Conservation (phyloP, 2,888 invertebrate genomes). For the Eupithecia dodoneata region DNA sequence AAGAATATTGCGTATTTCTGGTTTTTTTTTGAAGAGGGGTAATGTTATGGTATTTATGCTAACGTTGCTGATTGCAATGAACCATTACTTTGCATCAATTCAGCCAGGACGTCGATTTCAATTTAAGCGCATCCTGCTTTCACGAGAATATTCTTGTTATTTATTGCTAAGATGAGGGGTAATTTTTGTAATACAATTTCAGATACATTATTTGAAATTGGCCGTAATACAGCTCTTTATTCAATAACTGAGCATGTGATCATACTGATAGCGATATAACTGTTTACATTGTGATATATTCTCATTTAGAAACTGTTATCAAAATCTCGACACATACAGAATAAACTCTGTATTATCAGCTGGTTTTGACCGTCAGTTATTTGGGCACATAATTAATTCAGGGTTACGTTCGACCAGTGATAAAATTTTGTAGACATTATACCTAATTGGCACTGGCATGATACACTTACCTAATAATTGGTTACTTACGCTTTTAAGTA, state of each 20-base stretch:
- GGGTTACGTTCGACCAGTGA: background rate
- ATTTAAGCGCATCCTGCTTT: conserved; percentile 81
- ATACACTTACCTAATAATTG: background rate
- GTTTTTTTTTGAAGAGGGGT: background rate
- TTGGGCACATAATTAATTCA: background rate
- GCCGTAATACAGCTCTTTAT: conserved; percentile 25
- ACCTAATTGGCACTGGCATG: background rate
- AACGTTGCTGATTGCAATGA: conserved; percentile 77
- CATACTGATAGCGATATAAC: conserved; percentile 22
- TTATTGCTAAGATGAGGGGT: conserved; percentile 51
- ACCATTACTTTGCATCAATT: conserved; percentile 78
- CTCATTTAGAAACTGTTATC: conserved; percentile 28
- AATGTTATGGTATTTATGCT: conserved; percentile 57
- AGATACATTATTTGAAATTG: conserved; percentile 24
- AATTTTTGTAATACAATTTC: conserved; percentile 48
- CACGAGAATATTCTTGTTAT: conserved; percentile 70
- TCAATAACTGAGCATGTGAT: conserved; percentile 22
- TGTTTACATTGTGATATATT: conserved; percentile 17
- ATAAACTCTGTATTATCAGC: conserved; percentile 12
- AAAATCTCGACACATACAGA: conserved; percentile 22
- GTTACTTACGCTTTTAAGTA: background rate
- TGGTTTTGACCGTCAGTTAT: background rate
- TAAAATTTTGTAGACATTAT: background rate
- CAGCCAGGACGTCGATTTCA: conserved; percentile 77
- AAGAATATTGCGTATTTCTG: background rate